phyloP scores from a whole-genome alignment of 2,113 vertebrate genomes.

The Raja brachyura region DNA sequence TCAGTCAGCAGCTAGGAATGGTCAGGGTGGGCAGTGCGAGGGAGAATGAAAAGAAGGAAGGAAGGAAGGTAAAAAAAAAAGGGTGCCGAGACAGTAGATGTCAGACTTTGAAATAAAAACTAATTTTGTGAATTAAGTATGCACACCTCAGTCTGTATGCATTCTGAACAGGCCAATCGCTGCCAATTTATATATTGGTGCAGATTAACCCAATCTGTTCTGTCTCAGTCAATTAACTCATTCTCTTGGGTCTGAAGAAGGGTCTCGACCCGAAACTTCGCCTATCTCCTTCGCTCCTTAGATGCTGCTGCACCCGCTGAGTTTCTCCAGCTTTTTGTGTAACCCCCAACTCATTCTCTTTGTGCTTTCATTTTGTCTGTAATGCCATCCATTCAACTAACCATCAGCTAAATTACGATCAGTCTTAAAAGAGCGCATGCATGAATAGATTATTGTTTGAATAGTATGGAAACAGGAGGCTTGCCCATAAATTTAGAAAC shows the following conservation, averaged over 20 bases:
- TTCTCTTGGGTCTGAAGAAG: too few relatives aligned
- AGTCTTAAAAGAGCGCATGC: background rate
- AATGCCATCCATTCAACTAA: background rate
- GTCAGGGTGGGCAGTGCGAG: background rate
- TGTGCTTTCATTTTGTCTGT: background rate
- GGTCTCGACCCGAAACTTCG: too few relatives aligned
- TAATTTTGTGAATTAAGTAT: background rate
- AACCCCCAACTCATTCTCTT: constrained; percentile 18
- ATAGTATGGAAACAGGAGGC: background rate
- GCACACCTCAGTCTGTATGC: background rate
- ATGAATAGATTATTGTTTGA: background rate
- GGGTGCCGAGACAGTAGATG: background rate
- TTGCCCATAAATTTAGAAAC: background rate
- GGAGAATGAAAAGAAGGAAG: background rate
- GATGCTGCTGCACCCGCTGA: too few relatives aligned
- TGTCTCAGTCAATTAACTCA: background rate
- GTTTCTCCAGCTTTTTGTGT: too few relatives aligned
- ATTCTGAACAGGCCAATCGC: background rate
- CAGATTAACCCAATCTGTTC: background rate
- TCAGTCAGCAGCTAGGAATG: too few relatives aligned
- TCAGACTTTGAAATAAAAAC: background rate
- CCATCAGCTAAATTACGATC: background rate
- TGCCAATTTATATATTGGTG: background rate
- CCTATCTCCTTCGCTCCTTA: too few relatives aligned
- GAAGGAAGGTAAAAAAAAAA: background rate